Percentiles rank a stretch among this genome's conserved stretches.
These are phyloP conservation scores for Catostomus latipinnis DNA, from an alignment of 2,797 vertebrate species.

Conservation along the genomic window DNA sequence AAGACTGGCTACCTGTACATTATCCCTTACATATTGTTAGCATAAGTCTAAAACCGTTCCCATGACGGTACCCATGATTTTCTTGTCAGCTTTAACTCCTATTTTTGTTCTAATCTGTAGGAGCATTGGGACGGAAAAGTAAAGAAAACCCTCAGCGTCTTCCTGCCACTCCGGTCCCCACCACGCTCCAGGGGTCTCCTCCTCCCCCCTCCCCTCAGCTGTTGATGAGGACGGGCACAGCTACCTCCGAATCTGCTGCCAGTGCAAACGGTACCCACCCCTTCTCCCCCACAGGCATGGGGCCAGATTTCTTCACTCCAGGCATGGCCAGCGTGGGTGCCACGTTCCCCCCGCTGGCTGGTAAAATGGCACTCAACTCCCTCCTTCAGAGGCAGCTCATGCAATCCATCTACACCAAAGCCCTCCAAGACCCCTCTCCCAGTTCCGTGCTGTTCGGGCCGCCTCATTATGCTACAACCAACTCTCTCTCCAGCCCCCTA, in stretches of 20 bases:
- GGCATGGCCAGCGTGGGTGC: slow-evolving; percentile 80
- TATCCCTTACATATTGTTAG: neutral
- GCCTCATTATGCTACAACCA: slow-evolving; percentile 87
- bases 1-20: neutral
- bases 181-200: slow-evolving; percentile 86
- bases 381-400: slow-evolving; percentile 92
- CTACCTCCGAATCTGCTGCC: slow-evolving; percentile 82
- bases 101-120: slow-evolving; percentile 80
- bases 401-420: slow-evolving; percentile 94
- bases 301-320: slow-evolving; percentile 88
- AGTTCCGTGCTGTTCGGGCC: slow-evolving; percentile 88
- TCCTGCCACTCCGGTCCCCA: slow-evolving; percentile 62
- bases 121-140: slow-evolving; percentile 86
- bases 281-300: slow-evolving; percentile 89
- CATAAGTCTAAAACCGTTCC: neutral
- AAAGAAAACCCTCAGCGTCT: slow-evolving; percentile 85
- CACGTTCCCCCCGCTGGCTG: slow-evolving; percentile 86
- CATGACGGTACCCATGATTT: neutral
- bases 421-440: slow-evolving; percentile 85
- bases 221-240: slow-evolving; percentile 72
- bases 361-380: slow-evolving; percentile 91
- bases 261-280: slow-evolving; percentile 88
- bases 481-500: slow-evolving; percentile 76
- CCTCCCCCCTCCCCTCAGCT: slow-evolving; percentile 83
- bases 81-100: neutral